Evolutionary conservation across 2,797 vertebrate genomes (phyloP), one percentile per base, ranked within the genome.

Genomic region (Ceyx erithaca): DNA sequence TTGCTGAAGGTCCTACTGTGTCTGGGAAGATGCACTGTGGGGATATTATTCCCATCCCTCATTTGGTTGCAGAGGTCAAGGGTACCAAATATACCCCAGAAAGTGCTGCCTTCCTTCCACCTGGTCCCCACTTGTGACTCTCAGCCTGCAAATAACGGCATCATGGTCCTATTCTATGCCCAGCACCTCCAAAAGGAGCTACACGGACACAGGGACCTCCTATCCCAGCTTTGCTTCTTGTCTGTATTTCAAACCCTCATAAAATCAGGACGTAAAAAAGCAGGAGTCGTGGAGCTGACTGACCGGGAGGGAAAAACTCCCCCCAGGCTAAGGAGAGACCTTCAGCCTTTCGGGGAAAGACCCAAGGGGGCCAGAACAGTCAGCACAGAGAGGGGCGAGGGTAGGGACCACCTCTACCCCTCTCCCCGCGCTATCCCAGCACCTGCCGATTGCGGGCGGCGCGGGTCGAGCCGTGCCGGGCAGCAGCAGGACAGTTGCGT

Each of bases 171-270:
- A 11, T 6, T 12, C 61, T 49, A 12, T 45, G 35, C 9, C 25
- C 1, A 7, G 3, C 12, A 6, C 9, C 55, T 17, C 4, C 16
- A 14, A 26, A 49, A 9, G 33, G 21, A n/a, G 23, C n/a, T 33
- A 31, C 3, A 11, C 37, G 10, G 31, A 15, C 18, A 3, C 30
- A 8, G 25, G 4, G 12, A 1, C 6, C 7, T 59, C 25, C 46
- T 30, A 25, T 21, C 30, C 21, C 21, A 8, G 4, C n/a, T n/a
- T 68, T 9, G 0, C 10, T 41, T 54, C 58, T 25, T 11, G 22
- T 1, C 30, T 2, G 2, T 6, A 10, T 59, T 48, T 54, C 62
- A 55, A 48, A 18, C 17, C 6, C 22, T 6, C 14, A 1, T 4
- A 19, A 16, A 22, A 19, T 5, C 9, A 4, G 9, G 21, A 9